Evolutionary conservation across 2,113 vertebrate species (phyloP).

Genomic region (Balaeniceps rex): DNA sequence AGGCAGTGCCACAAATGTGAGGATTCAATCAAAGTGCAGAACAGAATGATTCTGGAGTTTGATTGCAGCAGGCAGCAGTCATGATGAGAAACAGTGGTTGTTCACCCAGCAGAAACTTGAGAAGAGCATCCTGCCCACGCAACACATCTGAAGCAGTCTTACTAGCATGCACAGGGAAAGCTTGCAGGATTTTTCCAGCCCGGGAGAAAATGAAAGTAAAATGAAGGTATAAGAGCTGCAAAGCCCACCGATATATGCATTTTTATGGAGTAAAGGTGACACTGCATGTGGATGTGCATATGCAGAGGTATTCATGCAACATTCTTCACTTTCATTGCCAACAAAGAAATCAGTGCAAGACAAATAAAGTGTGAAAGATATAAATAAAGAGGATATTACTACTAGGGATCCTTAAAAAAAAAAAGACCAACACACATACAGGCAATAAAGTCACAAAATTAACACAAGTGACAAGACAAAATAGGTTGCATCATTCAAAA

Average conservation of each 20-base stretch:
- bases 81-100: neutral
- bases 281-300: neutral
- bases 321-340: neutral
- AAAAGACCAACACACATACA: neutral
- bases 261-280: neutral
- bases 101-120: neutral
- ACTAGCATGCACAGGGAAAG: neutral
- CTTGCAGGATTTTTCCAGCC: too few relatives aligned
- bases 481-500: neutral
- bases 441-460: neutral
- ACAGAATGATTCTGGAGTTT: neutral
- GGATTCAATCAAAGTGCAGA: conserved; percentile 18
- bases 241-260: neutral
- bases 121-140: neutral
- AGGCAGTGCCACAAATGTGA: neutral
- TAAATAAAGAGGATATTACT: neutral
- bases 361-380: neutral
- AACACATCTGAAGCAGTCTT: neutral
- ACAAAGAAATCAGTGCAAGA: neutral
- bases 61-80: conserved; percentile 19
- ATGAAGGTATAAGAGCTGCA: neutral
- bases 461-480: neutral
- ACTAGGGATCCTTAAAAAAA: neutral
- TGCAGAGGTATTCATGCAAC: neutral
- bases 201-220: neutral